Conservation (phyloP, 2,113 vertebrate genomes). For the Cynoglossus semilaevis region DNA sequence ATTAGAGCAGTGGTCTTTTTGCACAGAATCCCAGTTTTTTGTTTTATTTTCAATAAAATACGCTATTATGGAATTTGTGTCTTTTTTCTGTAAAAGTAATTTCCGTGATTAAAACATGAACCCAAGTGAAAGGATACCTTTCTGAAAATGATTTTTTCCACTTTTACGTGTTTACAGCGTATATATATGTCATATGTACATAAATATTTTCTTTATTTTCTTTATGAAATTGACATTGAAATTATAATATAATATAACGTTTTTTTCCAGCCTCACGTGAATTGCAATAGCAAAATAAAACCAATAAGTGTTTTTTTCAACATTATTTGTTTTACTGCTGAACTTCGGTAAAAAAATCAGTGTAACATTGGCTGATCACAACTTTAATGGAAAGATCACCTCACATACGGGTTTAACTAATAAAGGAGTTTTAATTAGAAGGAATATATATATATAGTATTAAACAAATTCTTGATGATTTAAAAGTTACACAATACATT, state of each 20-base stretch:
- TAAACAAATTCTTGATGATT: no score
- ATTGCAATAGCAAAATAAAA: constrained; percentile 2
- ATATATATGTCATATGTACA: not conserved
- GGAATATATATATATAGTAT: no score
- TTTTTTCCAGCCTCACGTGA: constrained; percentile 15
- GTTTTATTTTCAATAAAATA: constrained; percentile 54
- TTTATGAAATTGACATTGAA: not conserved
- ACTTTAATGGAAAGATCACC: no score
- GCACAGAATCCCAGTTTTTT: constrained; percentile 11
- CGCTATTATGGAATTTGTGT: constrained; percentile 35
- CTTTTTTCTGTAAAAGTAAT: constrained; percentile 53
- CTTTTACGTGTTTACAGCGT: constrained; percentile 11
- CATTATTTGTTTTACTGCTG: no score
- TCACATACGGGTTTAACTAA: no score
- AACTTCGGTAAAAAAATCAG: no score
- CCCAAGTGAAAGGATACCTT: not conserved
- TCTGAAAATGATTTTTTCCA: not conserved
- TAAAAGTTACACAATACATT: no score
- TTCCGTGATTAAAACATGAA: constrained; percentile 20
- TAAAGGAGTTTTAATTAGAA: no score
- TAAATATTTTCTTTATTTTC: not conserved
- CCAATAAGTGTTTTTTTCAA: not conserved
- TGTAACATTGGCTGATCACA: no score
- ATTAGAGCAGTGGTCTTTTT: not conserved
- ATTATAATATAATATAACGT: no score